Evolutionary conservation across 2,797 vertebrate genomes (phyloP).

Genomic region (Astyanax mexicanus): DNA sequence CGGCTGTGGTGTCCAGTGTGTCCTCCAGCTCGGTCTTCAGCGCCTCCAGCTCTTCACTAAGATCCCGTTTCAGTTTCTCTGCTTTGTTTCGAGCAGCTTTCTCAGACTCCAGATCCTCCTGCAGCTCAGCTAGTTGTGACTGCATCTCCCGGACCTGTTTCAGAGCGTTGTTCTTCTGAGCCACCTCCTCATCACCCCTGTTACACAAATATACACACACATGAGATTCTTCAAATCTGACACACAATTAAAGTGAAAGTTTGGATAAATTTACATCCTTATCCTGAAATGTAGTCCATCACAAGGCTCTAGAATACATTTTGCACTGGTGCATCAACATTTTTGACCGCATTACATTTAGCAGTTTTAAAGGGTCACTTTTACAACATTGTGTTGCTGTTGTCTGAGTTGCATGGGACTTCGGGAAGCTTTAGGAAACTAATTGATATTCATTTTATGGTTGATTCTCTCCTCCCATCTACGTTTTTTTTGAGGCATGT

Average conservation of each 20-base stretch:
- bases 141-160: slow-evolving; percentile 94
- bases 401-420: too few species aligned
- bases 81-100: slow-evolving; percentile 92
- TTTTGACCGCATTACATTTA: too few species aligned
- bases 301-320: too few species aligned
- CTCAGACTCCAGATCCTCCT: slow-evolving; percentile 96
- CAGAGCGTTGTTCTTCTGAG: slow-evolving; percentile 92
- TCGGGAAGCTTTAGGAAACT: too few species aligned
- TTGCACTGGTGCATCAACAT: too few species aligned
- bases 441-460: too few species aligned
- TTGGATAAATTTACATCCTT: not conserved
- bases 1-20: slow-evolving; percentile 95
- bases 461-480: too few species aligned
- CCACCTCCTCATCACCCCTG: slow-evolving; percentile 91
- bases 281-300: too few species aligned
- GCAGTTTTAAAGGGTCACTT: too few species aligned
- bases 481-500: too few species aligned
- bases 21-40: slow-evolving; percentile 97
- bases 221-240: not conserved
- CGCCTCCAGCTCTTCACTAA: slow-evolving; percentile 96
- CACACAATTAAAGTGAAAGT: not conserved
- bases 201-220: slow-evolving; percentile 30
- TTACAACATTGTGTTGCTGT: too few species aligned
- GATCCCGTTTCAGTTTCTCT: slow-evolving; percentile 94
- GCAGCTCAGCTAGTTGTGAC: slow-evolving; percentile 93